Base-by-base conservation (phyloP, 2,113 vertebrate genomes). In the Osmerus mordax region DNA sequence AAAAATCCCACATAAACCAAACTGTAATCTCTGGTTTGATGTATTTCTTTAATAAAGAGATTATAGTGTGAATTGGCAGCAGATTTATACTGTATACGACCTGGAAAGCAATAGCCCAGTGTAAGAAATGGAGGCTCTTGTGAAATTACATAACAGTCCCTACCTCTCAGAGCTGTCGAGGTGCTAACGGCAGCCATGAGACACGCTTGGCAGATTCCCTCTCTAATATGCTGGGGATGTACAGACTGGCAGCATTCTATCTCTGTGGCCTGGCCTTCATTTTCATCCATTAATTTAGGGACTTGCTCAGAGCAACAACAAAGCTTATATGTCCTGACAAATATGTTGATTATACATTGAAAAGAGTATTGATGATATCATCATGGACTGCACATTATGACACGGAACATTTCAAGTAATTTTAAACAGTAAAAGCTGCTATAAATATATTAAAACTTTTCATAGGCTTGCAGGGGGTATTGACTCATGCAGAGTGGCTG, bases 161-260 rank as follows among this genome's bases (percentile, higher is more conserved):
- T 62, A 66, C 86, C 72, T 82, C 67, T 55, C 67, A 79, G 81
- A 81, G 64, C 77, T 88, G 87, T 83, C 86, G 76, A 36, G 21
- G 47, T 62, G 87, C 86, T 86, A 88, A 13, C 23, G 78, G 77
- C 76, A 85, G 85, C 82, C 86, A 81, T 86, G 79, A 81, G 62
- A 80, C 71, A 77, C 76, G 75, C 82, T 67, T 78, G 82, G 81
- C 71, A 16, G 51, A 73, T 77, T 86, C 81, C 88, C 75, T 88
- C 81, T 84, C 84, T 80, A 87, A 87, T 89, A 80, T 86, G 84
- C 70, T 85, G 68, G 70, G 75, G 83, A 81, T 83, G 68, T 75
- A 78, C 76, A 78, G 82, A 78, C 85, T 78, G 82, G 74, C 70
- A 70, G 81, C 72, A 80, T 52, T 55, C 79, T 77, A 71, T 18